These are phyloP conservation scores for Cepaea hortensis DNA, from an alignment of 2,888 invertebrate genomes.

Conservation along the genomic window DNA sequence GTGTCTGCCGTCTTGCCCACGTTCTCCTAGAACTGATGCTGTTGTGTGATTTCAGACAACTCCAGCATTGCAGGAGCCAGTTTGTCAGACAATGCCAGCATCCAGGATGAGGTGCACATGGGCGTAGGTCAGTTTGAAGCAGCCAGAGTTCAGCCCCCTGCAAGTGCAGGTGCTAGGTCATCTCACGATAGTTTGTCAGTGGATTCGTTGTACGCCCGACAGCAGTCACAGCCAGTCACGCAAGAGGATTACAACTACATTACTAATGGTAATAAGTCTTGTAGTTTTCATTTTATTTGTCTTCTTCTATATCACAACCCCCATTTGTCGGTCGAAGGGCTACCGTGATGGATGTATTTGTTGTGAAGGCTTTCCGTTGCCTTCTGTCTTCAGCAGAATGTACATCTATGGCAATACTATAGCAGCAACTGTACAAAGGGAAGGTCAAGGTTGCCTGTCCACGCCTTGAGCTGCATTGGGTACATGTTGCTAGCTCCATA, in stretches of 20 bases:
- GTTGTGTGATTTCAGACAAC: constrained; percentile 10
- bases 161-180: constrained; percentile 49
- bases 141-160: constrained; percentile 53
- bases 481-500: too few relatives aligned
- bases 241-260: constrained; percentile 47
- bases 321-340: too few relatives aligned
- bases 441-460: too few relatives aligned
- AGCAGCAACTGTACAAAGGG: too few relatives aligned
- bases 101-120: constrained; percentile 29
- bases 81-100: constrained; percentile 34
- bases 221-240: constrained; percentile 61
- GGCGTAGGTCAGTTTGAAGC: constrained; percentile 27
- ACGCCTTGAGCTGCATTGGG: too few relatives aligned
- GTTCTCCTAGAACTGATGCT: neutral
- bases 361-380: too few relatives aligned
- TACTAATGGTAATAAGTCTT: constrained; percentile 27
- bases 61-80: constrained; percentile 9
- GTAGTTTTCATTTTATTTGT: neutral
- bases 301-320: neutral
- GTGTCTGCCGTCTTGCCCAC: neutral
- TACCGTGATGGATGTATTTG: too few relatives aligned
- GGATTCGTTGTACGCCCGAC: constrained; percentile 48
- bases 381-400: too few relatives aligned
- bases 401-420: too few relatives aligned
- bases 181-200: constrained; percentile 47